Conservation (phyloP, 2,888 invertebrate genomes). For the Ennomos quercinarius region DNA sequence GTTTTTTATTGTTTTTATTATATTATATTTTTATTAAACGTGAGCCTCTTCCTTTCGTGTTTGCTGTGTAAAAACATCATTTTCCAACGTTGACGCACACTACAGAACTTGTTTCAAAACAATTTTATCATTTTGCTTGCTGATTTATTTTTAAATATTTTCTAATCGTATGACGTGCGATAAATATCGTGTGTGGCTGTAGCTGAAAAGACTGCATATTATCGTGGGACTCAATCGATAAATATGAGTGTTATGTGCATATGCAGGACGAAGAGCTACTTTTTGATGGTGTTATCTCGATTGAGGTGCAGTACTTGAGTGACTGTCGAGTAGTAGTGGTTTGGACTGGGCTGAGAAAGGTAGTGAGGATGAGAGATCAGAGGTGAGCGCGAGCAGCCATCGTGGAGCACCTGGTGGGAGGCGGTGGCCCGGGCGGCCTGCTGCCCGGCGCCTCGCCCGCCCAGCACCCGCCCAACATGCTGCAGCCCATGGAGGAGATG, state of each 20-base stretch:
- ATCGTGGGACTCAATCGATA: constrained; percentile 53
- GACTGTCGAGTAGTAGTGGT: constrained; percentile 41
- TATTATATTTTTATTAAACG: constrained; percentile 6
- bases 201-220: constrained; percentile 28
- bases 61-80: constrained; percentile 23
- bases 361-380: constrained; percentile 62
- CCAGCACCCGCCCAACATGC: constrained; percentile 86
- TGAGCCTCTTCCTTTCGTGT: background rate
- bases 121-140: constrained; percentile 56
- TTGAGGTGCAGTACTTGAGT: constrained; percentile 75
- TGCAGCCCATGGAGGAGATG: constrained; percentile 87
- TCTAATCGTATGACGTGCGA: constrained; percentile 41
- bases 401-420: constrained; percentile 92
- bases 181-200: constrained; percentile 35
- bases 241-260: constrained; percentile 68
- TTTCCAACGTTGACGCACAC: constrained; percentile 50
- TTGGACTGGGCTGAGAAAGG: constrained; percentile 38
- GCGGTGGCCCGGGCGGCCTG: constrained; percentile 89
- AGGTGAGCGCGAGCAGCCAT: constrained; percentile 72
- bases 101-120: constrained; percentile 70
- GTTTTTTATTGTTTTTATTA: constrained; percentile 16
- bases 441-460: constrained; percentile 86
- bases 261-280: constrained; percentile 73
- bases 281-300: constrained; percentile 67
- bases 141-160: constrained; percentile 50